phyloP scores from a whole-genome alignment of 2,797 vertebrate genomes.

The Salmo trutta region DNA sequence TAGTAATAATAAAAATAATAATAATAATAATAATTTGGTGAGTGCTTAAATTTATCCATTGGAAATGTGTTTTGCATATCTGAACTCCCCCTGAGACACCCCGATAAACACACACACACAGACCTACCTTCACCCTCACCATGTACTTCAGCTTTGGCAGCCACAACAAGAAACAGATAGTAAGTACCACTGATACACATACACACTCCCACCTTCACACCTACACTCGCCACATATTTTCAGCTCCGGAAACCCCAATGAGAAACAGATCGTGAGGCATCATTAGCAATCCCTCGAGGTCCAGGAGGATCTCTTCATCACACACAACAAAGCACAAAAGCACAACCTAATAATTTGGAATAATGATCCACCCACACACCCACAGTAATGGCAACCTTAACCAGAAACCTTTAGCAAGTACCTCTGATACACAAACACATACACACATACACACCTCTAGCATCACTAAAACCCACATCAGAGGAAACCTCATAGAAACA shows the following conservation, averaged over 20 bases:
- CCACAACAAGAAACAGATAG: constrained; percentile 95
- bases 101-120: not conserved
- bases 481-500: not conserved
- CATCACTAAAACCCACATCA: not conserved
- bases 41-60: too few species aligned
- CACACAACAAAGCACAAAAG: too few species aligned
- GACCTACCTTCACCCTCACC: constrained; percentile 86
- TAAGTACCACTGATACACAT: not conserved
- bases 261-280: not conserved
- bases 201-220: not conserved
- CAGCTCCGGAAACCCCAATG: not conserved
- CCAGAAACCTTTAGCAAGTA: not conserved
- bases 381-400: not conserved
- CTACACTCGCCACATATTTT: not conserved
- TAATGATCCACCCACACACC: not conserved
- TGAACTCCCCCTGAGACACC: too few species aligned
- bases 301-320: not conserved
- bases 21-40: too few species aligned
- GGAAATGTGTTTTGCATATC: too few species aligned
- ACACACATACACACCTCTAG: not conserved
- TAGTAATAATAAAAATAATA: not conserved
- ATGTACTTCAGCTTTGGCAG: constrained; percentile 96
- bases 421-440: not conserved
- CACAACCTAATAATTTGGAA: not conserved
- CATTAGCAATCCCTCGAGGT: not conserved